Base-by-base conservation (phyloP, 1,140 invertebrate genomes). In the Aphelenchoides besseyi region DNA sequence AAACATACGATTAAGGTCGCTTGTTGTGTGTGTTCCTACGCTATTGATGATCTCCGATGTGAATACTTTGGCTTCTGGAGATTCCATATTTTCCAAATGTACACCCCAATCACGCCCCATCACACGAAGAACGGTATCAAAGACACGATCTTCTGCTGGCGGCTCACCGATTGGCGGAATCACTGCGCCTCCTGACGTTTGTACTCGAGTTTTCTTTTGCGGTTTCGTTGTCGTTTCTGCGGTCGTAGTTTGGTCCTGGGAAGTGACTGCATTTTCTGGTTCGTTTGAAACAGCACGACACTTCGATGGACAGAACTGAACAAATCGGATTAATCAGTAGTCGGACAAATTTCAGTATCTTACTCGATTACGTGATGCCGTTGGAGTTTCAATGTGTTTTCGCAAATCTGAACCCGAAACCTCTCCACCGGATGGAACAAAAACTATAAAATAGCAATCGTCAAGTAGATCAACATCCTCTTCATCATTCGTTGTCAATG, bases 321-420 rank as follows among this genome's bases (percentile, higher is more conserved):
- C 28, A 71, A 72, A 37, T 70, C n/a, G 72, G 26, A 59, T 16
- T 70, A 16, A 23, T 37, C 5, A 9, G 70, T 18, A n/a, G 23
- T 9, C 16, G 26, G 74, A 70, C 30, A 9, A 18, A 30, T 52
- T 68, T 73, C 5, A 52, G 70, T 59, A 23, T 26, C 8, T 23
- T 69, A 72, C 74, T 29, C 23, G 26, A 29, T 52, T 69, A 28
- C 32, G 18, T 3, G 54, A 63, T 9, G 32, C 48, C 29, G 73
- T 74, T n/a, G 82, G 82, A 9, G 82, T 84, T 53, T 69, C 72
- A n/a, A 63, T 71, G 68, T 83, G 82, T 52, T 84, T 83, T 23
- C 79, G 68, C 26, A 83, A 71, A 54, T 82, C 82, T 35, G 55
- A 69, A 28, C 52, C 62, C 8, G 68, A 72, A 16, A 59, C 73